These are phyloP conservation scores for Syngnathus acus DNA, from an alignment of 2,797 vertebrate genomes.

Conservation along the genomic window DNA sequence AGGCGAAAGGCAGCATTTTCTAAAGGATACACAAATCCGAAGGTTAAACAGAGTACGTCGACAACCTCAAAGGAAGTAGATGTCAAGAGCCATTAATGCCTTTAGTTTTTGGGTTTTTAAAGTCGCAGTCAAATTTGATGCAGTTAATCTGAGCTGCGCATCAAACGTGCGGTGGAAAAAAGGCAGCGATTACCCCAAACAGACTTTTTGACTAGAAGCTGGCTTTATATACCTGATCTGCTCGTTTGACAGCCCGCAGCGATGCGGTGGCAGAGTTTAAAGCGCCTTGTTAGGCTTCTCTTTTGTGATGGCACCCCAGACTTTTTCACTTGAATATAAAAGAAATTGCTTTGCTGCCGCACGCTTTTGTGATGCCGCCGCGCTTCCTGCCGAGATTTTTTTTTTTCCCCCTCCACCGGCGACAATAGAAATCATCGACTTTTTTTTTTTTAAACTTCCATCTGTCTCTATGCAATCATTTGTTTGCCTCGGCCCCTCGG, in stretches of 20 bases:
- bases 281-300: conserved; percentile 70
- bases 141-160: conserved; percentile 59
- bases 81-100: conserved; percentile 31
- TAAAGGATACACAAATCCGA: not conserved
- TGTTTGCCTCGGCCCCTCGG: conserved; percentile 50
- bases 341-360: conserved; percentile 68
- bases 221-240: conserved; percentile 69
- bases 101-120: conserved; percentile 42
- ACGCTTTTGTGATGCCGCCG: conserved; percentile 63
- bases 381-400: conserved; percentile 46
- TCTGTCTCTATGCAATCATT: conserved; percentile 52
- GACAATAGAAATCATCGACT: conserved; percentile 53
- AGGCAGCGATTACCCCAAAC: conserved; percentile 65
- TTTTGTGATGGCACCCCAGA: conserved; percentile 68
- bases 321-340: conserved; percentile 73
- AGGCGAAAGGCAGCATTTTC: not conserved
- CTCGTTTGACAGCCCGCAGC: conserved; percentile 59
- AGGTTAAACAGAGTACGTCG: not conserved
- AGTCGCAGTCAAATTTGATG: conserved; percentile 47
- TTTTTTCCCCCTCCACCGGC: conserved; percentile 40
- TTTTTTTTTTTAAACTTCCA: conserved; percentile 37
- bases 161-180: conserved; percentile 57
- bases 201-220: conserved; percentile 67
- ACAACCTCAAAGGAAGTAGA: conserved; percentile 15
- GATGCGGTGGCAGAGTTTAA: conserved; percentile 62